Base-by-base conservation (phyloP, 2,797 vertebrate genomes). In the Menidia menidia region DNA sequence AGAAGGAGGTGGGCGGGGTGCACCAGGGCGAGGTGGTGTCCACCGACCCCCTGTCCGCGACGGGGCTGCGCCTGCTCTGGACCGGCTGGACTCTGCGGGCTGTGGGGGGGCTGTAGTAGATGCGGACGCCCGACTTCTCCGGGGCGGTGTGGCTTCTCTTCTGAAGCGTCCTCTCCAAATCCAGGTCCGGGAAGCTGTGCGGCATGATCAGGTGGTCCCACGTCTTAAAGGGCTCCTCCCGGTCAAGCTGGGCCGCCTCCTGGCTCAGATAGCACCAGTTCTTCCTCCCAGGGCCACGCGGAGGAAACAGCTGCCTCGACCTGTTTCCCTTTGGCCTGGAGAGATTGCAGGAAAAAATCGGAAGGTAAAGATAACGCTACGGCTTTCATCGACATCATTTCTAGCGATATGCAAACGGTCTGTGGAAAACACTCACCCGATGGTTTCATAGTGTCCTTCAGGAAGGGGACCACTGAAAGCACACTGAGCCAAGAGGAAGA, bases 61-160 rank as follows among this genome's bases (percentile, higher is more conserved):
- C 15, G 0, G 85, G 81, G 78, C 85, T 90, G 68, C 75, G 81
- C 80, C 78, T 86, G 58, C 62, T 60, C 60, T 91, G 89, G 89
- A 1, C 94, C 85, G 89, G 76, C 32, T 96, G 95, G 84, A 98
- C 92, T 71, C 96, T 93, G 72, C 97, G 95, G 9, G 94, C 94
- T 6, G 97, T 96, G 0, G 97, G 97, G 0, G 98, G 98, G 85
- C 97, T 99, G 85, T 96, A 99, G 90, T 99, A 99, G 86, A 99
- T 96, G 2, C 98, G 95, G 68, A 96, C 93, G 54, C 92, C 88
- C 0, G 97, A 97, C 87, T 92, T 97, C 84, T 99, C 98, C 0
- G 98, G 97, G 0, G 97, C 97, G 0, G 98, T 99, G 91, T 98
- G 95, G 93, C 97, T 97, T 73, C 96, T 96, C 68, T 95, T 94